Evolutionary conservation across 37 sponge, comb jelly and placozoan genomes (phyloP), one percentile per base, ranked within the genome.

Genomic region (Tethya wilhelma): DNA sequence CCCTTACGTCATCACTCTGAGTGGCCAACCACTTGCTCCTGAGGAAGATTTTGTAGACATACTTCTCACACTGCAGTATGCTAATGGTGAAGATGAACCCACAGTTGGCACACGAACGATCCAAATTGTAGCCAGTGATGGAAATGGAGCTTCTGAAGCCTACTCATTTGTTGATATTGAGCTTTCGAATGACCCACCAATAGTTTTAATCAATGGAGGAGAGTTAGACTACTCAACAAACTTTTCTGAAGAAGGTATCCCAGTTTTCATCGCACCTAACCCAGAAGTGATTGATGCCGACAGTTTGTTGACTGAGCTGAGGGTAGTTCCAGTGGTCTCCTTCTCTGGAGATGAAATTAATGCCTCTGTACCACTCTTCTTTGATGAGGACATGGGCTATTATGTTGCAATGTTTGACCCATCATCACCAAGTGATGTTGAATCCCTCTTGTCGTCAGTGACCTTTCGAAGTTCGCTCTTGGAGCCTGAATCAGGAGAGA

Each of bases 61-160:
- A 25, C 79, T 91, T 44, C 38, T 45, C 4, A 23, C 79, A 6
- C 69, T 92, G 25, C 62, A 12, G 19, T 92, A 87, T 45, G 25
- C 55, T 72, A 92, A 92, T 56, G 40, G n/a, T 22, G 88, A 81
- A 25, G 88, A 84, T 56, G 93, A 92, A 57, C 93, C 88, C 7
- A 42, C 25, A 29, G 28, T 43, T 25, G 59, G 11, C 2, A n/a
- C 32, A 34, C 40, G 84, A 5, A 45, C 25, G 22, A 76, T 89
- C 20, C 37, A 58, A 11, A 49, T 89, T 11, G 57, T 71, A 1
- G 90, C 60, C 19, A 84, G 75, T 74, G 90, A 89, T 79, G 90
- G 90, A 30, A 31, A 69, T 12, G 26, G 14, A 6, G 0, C 8
- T 20, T 64, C 80, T n/a, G 39, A 71, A 34, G 84, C 67, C 2